Conservation (phyloP, 2,888 invertebrate species). For the Leptinotarsa haldemani region DNA sequence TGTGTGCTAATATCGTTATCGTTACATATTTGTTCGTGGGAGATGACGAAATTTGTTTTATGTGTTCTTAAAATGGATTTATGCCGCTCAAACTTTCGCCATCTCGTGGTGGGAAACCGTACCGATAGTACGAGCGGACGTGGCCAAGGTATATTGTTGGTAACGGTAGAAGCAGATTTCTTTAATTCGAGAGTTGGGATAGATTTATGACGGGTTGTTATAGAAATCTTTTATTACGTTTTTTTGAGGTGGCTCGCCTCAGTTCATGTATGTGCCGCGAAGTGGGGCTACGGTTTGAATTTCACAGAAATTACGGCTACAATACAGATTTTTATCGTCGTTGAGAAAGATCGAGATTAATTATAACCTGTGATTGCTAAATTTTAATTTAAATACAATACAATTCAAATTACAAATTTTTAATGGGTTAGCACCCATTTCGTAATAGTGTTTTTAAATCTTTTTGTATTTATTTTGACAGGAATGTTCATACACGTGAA, state of each 20-base stretch:
- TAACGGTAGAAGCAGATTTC: conserved; percentile 34
- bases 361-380: too few species aligned
- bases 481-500: too few species aligned
- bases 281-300: conserved; percentile 21
- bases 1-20: conserved; percentile 47
- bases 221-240: conserved; percentile 10
- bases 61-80: conserved; percentile 9
- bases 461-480: too few species aligned
- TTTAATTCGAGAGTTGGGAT: not conserved
- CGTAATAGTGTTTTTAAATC: too few species aligned
- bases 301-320: not conserved
- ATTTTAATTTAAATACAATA: too few species aligned
- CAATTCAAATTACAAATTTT: too few species aligned
- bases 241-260: not conserved
- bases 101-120: conserved; percentile 58
- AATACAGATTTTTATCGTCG: too few species aligned
- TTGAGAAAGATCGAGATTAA: too few species aligned
- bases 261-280: conserved; percentile 4
- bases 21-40: conserved; percentile 31
- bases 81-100: conserved; percentile 46
- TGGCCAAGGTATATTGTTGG: conserved; percentile 52
- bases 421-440: too few species aligned
- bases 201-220: not conserved
- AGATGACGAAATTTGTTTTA: conserved; percentile 4
- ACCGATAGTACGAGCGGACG: conserved; percentile 52